These are phyloP conservation scores for Mesorhabditis belari DNA, from an alignment of 2,888 invertebrate species.

Conservation along the genomic window DNA sequence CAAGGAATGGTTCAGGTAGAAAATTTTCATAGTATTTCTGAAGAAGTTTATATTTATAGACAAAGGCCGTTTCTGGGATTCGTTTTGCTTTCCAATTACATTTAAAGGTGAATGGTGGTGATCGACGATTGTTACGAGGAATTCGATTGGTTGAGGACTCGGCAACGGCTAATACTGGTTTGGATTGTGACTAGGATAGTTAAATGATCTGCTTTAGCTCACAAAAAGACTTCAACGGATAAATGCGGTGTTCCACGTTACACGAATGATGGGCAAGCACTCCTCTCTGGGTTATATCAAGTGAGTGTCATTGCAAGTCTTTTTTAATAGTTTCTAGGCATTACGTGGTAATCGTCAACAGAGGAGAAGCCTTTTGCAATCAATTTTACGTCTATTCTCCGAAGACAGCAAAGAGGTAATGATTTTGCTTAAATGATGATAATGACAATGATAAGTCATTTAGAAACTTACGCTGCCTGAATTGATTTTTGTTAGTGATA, in stretches of 20 bases:
- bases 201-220: neutral
- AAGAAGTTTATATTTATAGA: too few relatives aligned
- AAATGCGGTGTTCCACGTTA: constrained; percentile 26
- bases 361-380: constrained; percentile 61
- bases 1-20: constrained; percentile 68
- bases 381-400: constrained; percentile 32
- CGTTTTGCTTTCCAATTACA: constrained; percentile 70
- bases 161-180: neutral
- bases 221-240: neutral
- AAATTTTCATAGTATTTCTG: too few relatives aligned
- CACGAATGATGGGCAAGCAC: constrained; percentile 43
- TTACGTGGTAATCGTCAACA: constrained; percentile 85
- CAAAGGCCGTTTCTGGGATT: constrained; percentile 88
- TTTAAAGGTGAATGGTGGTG: constrained; percentile 7
- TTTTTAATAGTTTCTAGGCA: constrained; percentile 57
- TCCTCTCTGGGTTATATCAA: constrained; percentile 67
- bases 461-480: constrained; percentile 79
- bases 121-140: constrained; percentile 11
- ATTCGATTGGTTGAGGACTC: constrained; percentile 10
- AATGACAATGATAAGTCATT: constrained; percentile 10
- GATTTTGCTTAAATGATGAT: neutral
- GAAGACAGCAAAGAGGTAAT: constrained; percentile 29
- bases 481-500: constrained; percentile 94
- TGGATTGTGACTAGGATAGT: neutral
- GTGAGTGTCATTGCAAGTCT: neutral